Conservation (phyloP, 2,113 vertebrate genomes). For the Rana temporaria region DNA sequence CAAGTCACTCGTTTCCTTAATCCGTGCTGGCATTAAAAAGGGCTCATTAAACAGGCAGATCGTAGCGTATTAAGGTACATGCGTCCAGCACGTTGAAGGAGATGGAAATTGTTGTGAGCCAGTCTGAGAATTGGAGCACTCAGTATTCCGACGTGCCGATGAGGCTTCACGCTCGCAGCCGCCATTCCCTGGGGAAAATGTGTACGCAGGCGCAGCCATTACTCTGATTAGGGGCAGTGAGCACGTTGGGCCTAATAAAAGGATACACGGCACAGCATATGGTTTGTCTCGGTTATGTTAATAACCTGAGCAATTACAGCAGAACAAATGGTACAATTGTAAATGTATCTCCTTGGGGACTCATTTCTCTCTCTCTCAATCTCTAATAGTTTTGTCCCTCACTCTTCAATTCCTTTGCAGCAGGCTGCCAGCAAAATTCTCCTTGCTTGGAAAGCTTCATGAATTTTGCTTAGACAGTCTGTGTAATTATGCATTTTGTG, state of each 20-base stretch:
- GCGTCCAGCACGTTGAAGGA: not conserved
- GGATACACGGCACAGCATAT: slow-evolving; percentile 52
- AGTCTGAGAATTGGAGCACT: not conserved
- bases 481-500: slow-evolving; percentile 23
- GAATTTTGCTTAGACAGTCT: slow-evolving; percentile 9
- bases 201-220: slow-evolving; percentile 23
- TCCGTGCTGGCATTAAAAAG: slow-evolving; percentile 3
- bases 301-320: slow-evolving; percentile 57
- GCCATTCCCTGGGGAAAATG: slow-evolving; percentile 1
- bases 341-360: slow-evolving; percentile 39
- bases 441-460: slow-evolving; percentile 30
- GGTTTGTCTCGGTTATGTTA: slow-evolving; percentile 53
- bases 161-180: not conserved
- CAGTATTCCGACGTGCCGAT: not conserved
- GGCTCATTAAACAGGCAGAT: slow-evolving; percentile 19
- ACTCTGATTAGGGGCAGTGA: slow-evolving; percentile 50
- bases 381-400: slow-evolving; percentile 49
- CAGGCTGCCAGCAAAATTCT: slow-evolving; percentile 20
- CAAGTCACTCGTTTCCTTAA: slow-evolving; percentile 15
- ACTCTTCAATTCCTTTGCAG: slow-evolving; percentile 19
- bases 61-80: not conserved
- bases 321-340: slow-evolving; percentile 56
- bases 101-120: not conserved
- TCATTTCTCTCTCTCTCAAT: slow-evolving; percentile 42
- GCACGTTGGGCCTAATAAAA: slow-evolving; percentile 51